These are phyloP conservation scores for Nyctibius grandis DNA, from an alignment of 2,797 vertebrate species.

Conservation along the genomic window DNA sequence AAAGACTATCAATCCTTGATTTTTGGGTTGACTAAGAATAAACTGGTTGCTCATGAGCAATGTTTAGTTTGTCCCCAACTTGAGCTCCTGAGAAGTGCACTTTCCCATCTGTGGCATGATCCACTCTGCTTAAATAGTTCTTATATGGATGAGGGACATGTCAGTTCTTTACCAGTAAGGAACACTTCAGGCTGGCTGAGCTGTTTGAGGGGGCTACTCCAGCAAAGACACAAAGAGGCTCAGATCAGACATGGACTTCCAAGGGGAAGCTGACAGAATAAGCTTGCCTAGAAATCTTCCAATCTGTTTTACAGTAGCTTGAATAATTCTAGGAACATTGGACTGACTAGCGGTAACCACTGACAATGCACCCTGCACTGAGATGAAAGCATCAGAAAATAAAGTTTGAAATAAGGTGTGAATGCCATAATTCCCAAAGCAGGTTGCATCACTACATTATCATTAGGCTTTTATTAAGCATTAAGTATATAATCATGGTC, in stretches of 20 bases:
- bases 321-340: background rate
- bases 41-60: background rate
- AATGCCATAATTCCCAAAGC: background rate
- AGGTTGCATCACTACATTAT: background rate
- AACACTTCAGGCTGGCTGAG: background rate
- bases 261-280: background rate
- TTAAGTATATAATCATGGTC: background rate
- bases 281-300: background rate
- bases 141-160: fast-evolving
- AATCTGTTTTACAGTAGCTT: background rate
- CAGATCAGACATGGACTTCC: background rate
- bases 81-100: background rate
- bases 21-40: background rate
- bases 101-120: background rate
- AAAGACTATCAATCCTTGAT: background rate
- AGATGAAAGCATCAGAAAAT: background rate
- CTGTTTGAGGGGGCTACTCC: background rate
- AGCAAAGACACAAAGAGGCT: background rate
- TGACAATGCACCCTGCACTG: background rate
- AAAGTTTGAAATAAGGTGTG: background rate
- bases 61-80: background rate
- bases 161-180: background rate
- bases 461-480: background rate
- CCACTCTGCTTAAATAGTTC: background rate
- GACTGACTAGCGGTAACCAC: background rate